Conservation (phyloP, 2,113 vertebrate species). For the Cavia porcellus region DNA sequence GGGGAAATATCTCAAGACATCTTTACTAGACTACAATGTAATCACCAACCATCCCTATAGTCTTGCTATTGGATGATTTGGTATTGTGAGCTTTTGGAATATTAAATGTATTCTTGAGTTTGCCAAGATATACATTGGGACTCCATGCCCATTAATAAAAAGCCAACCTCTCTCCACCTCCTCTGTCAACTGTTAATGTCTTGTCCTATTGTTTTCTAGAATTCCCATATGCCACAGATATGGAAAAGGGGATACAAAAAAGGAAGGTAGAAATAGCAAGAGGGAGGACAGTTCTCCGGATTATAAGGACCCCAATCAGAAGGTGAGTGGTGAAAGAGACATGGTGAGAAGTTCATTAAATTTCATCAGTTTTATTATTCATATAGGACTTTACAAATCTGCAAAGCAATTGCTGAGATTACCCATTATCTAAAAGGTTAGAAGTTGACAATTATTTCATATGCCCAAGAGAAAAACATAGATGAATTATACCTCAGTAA, state of each 20-base stretch:
- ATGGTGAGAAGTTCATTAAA: not conserved
- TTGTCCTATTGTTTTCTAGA: not conserved
- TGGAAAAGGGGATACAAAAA: not conserved
- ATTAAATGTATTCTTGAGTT: not conserved
- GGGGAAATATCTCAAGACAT: not conserved
- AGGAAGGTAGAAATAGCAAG: not conserved
- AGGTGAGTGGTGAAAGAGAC: not conserved
- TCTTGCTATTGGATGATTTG: not conserved
- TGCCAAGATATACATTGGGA: not conserved
- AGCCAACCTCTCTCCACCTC: not conserved
- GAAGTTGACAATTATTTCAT: not conserved
- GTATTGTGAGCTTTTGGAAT: not conserved
- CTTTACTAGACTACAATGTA: not conserved
- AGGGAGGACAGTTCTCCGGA: not conserved
- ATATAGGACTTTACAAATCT: not conserved
- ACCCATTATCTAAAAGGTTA: conserved; percentile 26
- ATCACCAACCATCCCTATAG: not conserved
- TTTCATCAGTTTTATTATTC: conserved; percentile 12
- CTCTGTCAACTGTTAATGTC: not conserved
- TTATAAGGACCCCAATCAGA: not conserved
- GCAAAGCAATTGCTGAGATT: not conserved
- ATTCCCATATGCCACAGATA: not conserved
- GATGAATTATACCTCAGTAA: not conserved
- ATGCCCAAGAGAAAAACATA: not conserved
- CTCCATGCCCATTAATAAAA: not conserved